Base-by-base conservation (phyloP, 2,113 vertebrate species). In the Chroicocephalus ridibundus region DNA sequence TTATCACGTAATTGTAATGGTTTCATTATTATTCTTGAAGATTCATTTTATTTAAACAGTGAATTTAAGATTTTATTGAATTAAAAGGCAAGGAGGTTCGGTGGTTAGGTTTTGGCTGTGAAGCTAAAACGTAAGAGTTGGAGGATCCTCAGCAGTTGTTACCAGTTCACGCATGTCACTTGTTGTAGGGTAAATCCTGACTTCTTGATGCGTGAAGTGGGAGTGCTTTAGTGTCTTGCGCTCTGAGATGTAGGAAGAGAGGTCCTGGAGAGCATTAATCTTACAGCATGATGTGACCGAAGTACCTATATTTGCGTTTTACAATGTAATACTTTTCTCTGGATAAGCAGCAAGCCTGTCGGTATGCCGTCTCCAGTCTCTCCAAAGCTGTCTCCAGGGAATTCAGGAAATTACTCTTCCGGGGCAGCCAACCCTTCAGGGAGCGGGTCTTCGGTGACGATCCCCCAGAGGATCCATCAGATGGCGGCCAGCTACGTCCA, bases 401-500 rank as follows among this genome's bases (percentile, higher is more conserved):
- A 99, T 92, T 99, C 99, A 57, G 99, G 99, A 89, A 98, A 98
- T 98, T 99, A 99, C 88, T 99, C 99, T 57, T 98, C 99, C 6
- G 99, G 98, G 84, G 98, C 98, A 98, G 98, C 98, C 96, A 99
- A 98, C 96, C 97, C 98, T 97, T 98, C 99, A 97, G 99, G 98
- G 92, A 97, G 98, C 82, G 98, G 99, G 77, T 99, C 99, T 65
- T 99, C 99, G 3, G 99, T 99, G 95, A 99, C 99, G 91, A 99
- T 99, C 98, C 99, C 99, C 83, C 99, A 99, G 97, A 98, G 98
- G 90, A 99, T 99, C 98, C 99, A 99, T 97, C 99, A 99, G 98
- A 99, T 99, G 99, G 99, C 99, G 70, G 99, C 99, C 98, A 99
- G 99, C 98, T 99, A 99, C 14, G 99, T 99, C 94, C 99, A 99